These are phyloP conservation scores for Apeltes quadracus DNA, from an alignment of 2,113 vertebrate species.

Conservation along the genomic window DNA sequence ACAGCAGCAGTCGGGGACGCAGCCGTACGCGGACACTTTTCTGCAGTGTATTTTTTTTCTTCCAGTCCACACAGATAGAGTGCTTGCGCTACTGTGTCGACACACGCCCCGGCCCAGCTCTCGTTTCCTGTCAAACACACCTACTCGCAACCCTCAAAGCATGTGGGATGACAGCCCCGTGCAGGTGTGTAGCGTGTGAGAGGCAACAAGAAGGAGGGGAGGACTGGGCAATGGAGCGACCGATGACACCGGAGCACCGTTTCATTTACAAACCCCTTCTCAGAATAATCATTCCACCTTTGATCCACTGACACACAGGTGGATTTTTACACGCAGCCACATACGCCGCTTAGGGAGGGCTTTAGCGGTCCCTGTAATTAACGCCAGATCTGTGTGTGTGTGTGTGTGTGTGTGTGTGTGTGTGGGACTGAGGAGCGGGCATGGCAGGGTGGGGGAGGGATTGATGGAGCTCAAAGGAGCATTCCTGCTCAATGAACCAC, in stretches of 20 bases:
- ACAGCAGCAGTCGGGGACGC: conserved; percentile 59
- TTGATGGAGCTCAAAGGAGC: conserved; percentile 43
- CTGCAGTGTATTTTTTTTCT: conserved; percentile 18
- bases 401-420: conserved; percentile 35
- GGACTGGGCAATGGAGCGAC: conserved; percentile 19
- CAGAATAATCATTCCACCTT: conserved; percentile 76
- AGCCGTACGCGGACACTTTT: conserved; percentile 56
- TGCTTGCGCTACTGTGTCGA: conserved; percentile 45
- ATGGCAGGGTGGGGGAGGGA: conserved; percentile 20
- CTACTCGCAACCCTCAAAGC: conserved; percentile 68
- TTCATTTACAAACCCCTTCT: conserved; percentile 72
- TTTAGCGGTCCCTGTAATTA: conserved; percentile 76
- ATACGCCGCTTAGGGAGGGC: conserved; percentile 51
- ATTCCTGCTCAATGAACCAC: conserved; percentile 46
- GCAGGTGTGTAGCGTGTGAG: conserved; percentile 64
- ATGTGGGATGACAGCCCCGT: conserved; percentile 63
- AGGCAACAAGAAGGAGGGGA: conserved; percentile 23
- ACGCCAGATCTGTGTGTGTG: conserved; percentile 28
- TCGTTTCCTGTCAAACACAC: conserved; percentile 73
- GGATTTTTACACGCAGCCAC: conserved; percentile 65
- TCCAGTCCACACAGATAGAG: conserved; percentile 21
- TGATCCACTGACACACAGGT: conserved; percentile 75
- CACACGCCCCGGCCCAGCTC: conserved; percentile 67
- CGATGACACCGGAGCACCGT: conserved; percentile 62
- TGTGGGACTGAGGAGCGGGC: conserved; percentile 18